Evolutionary conservation across 2,888 invertebrate species (phyloP).

Genomic region (Gymnocheta viridis): DNA sequence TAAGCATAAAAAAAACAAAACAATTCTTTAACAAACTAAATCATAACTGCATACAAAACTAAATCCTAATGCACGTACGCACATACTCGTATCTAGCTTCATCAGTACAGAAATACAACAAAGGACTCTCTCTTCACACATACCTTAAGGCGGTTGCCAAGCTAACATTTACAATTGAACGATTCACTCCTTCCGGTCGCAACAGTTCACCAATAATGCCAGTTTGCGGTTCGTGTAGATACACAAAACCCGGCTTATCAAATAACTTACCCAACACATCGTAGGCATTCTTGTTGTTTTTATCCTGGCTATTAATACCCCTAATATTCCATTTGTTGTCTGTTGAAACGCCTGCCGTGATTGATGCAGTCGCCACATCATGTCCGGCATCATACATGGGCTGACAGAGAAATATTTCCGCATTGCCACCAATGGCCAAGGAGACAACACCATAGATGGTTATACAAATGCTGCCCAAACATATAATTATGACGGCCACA

Average conservation of each 20-base stretch:
- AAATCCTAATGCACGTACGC: slow-evolving; percentile 1
- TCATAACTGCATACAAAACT: not conserved
- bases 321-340: slow-evolving; percentile 54
- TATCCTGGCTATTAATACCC: slow-evolving; percentile 24
- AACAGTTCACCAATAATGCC: slow-evolving; percentile 81
- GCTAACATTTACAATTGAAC: slow-evolving; percentile 80
- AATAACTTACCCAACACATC: slow-evolving; percentile 85
- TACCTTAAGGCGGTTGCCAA: slow-evolving; percentile 80
- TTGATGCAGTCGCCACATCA: slow-evolving; percentile 14
- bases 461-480: slow-evolving; percentile 79
- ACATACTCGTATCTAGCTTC: not conserved
- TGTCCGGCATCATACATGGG: slow-evolving; percentile 86
- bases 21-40: slow-evolving; percentile 36
- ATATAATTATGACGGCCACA: slow-evolving; percentile 78
- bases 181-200: slow-evolving; percentile 79
- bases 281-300: slow-evolving; percentile 79
- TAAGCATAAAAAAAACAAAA: slow-evolving; percentile 21
- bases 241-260: slow-evolving; percentile 86
- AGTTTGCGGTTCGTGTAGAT: slow-evolving; percentile 82
- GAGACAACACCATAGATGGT: slow-evolving; percentile 79
- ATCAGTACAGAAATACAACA: not conserved
- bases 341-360: slow-evolving; percentile 5
- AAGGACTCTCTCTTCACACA: slow-evolving; percentile 69
- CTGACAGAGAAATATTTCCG: slow-evolving; percentile 85
- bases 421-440: slow-evolving; percentile 81